Percentiles rank a stretch among this genome's conserved stretches.
Evolutionary conservation across 2,797 vertebrate species (phyloP).

Genomic region (Pantherophis alleghaniensis): DNA sequence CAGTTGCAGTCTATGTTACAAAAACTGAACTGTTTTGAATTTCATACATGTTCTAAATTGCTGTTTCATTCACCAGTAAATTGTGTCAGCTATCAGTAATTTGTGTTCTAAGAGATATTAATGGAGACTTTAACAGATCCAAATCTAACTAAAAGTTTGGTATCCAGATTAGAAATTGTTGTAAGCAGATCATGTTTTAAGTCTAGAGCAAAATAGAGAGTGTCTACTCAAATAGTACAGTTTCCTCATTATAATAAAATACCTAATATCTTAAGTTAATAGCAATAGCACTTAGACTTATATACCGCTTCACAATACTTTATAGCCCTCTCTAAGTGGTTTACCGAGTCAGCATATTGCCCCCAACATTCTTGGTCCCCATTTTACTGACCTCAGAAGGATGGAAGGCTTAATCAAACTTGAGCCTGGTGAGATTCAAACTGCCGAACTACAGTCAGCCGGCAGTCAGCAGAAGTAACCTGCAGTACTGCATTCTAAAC

Average conservation of each 20-base stretch:
- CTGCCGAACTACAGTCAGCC: no score
- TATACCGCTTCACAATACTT: no score
- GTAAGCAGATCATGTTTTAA: neutral
- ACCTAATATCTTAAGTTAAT: neutral
- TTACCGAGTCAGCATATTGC: no score
- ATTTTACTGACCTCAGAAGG: no score
- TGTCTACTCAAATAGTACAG: neutral
- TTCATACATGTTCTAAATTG: neutral
- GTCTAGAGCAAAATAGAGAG: neutral
- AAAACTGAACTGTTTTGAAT: neutral
- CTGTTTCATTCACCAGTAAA: neutral
- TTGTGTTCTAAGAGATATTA: neutral
- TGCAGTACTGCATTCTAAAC: no score
- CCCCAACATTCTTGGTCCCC: no score
- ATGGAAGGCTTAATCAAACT: no score
- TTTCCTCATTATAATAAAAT: neutral
- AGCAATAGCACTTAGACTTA: no score
- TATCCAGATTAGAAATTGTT: neutral
- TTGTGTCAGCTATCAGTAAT: neutral
- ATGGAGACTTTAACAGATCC: neutral
- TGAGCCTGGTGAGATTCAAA: no score
- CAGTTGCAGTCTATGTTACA: neutral
- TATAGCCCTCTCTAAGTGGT: no score
- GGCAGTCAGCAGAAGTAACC: no score
- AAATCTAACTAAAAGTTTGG: neutral